phyloP scores from a whole-genome alignment of 2,113 vertebrate genomes.

The Glaucidium brasilianum region DNA sequence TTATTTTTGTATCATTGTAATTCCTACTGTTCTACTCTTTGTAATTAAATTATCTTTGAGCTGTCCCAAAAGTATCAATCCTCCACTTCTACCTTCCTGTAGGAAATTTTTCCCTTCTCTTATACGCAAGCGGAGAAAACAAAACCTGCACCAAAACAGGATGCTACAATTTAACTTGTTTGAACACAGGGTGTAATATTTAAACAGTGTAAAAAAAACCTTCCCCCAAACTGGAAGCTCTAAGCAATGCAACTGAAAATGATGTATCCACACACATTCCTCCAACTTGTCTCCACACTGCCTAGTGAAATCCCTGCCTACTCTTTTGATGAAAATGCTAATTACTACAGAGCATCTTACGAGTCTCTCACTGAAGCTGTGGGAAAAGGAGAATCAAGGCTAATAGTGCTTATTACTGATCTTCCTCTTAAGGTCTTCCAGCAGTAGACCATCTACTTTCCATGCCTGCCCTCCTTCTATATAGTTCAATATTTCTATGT shows the following conservation, averaged over 20 bases:
- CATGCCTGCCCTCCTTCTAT: neutral
- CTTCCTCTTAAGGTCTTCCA: neutral
- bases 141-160: neutral
- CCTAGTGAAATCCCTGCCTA: neutral
- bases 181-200: neutral
- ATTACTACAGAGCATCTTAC: neutral
- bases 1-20: neutral
- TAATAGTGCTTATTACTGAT: neutral
- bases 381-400: neutral
- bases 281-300: neutral
- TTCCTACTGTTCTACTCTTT: neutral
- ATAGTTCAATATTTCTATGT: fast-evolving
- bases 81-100: neutral
- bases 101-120: neutral
- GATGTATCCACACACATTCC: neutral
- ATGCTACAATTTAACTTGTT: neutral
- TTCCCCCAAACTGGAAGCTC: neutral
- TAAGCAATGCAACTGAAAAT: neutral
- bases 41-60: neutral
- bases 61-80: neutral
- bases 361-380: neutral
- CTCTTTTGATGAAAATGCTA: neutral
- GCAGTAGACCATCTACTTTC: neutral
- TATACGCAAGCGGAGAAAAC: neutral
- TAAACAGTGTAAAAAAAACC: neutral